Conservation (phyloP, 2,888 invertebrate species). For the Vanessa cardui region DNA sequence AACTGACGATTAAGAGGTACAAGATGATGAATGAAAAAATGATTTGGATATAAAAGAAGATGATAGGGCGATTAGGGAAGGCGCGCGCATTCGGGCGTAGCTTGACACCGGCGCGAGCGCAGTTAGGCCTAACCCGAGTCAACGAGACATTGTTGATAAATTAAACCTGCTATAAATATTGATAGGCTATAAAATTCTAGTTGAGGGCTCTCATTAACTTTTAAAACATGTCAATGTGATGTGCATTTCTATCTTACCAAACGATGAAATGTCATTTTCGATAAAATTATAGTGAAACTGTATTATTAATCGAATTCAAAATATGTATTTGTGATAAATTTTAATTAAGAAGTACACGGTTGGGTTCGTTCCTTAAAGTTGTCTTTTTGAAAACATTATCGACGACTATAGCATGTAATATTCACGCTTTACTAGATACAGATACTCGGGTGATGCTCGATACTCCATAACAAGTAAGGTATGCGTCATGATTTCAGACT, state of each 20-base stretch:
- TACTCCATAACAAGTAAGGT: too few species aligned
- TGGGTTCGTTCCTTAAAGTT: too few species aligned
- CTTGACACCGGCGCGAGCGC: constrained; percentile 62
- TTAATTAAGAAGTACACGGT: background rate
- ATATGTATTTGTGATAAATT: background rate
- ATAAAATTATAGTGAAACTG: background rate
- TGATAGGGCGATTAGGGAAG: constrained; percentile 68
- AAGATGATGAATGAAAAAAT: constrained; percentile 77
- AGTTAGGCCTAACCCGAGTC: constrained; percentile 74
- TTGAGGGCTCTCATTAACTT: constrained; percentile 32
- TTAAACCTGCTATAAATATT: constrained; percentile 57
- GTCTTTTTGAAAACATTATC: too few species aligned
- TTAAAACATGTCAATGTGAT: constrained; percentile 27
- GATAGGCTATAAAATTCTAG: constrained; percentile 62
- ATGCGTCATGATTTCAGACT: too few species aligned
- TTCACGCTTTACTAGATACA: too few species aligned
- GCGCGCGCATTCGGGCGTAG: constrained; percentile 62
- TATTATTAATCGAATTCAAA: background rate
- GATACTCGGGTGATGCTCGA: too few species aligned
- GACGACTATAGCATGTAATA: too few species aligned
- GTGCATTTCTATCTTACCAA: constrained; percentile 20
- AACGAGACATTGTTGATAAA: constrained; percentile 65
- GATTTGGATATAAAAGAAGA: constrained; percentile 70
- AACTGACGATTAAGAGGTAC: constrained; percentile 71
- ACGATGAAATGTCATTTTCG: constrained; percentile 1